Evolutionary conservation across 2,113 vertebrate genomes (phyloP).

Genomic region (Ciconia boyciana): DNA sequence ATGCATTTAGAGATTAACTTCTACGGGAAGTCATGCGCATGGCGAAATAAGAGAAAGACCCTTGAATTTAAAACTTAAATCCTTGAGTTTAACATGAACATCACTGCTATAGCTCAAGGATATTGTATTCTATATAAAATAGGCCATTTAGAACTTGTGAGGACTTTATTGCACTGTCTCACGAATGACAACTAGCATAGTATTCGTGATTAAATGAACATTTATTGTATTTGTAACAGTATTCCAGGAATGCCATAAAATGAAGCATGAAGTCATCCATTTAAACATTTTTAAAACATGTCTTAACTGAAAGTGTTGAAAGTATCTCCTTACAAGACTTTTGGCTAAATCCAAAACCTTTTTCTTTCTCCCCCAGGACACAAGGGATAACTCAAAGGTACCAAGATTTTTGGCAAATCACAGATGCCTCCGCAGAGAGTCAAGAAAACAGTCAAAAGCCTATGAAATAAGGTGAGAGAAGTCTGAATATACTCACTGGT

Average conservation of each 20-base stretch:
- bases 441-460: constrained; percentile 13
- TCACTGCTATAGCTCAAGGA: constrained; percentile 45
- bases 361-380: background rate
- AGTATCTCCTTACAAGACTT: constrained; percentile 9
- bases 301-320: constrained; percentile 47
- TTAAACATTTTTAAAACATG: constrained; percentile 64
- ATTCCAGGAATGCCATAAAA: constrained; percentile 66
- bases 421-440: background rate
- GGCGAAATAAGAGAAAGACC: constrained; percentile 39
- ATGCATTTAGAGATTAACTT: constrained; percentile 62
- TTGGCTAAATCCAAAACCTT: background rate
- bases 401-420: background rate
- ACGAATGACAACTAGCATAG: constrained; percentile 45
- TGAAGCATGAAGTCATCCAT: constrained; percentile 58
- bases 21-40: constrained; percentile 44
- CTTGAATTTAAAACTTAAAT: constrained; percentile 60
- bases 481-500: background rate
- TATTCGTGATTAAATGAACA: constrained; percentile 51
- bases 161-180: constrained; percentile 59
- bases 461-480: constrained; percentile 6
- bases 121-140: constrained; percentile 68
- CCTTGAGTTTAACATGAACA: constrained; percentile 20
- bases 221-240: constrained; percentile 63
- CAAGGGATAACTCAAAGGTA: background rate
- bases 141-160: constrained; percentile 64